phyloP scores from a whole-genome alignment of 2,113 vertebrate genomes.

The Climacteris rufus region DNA sequence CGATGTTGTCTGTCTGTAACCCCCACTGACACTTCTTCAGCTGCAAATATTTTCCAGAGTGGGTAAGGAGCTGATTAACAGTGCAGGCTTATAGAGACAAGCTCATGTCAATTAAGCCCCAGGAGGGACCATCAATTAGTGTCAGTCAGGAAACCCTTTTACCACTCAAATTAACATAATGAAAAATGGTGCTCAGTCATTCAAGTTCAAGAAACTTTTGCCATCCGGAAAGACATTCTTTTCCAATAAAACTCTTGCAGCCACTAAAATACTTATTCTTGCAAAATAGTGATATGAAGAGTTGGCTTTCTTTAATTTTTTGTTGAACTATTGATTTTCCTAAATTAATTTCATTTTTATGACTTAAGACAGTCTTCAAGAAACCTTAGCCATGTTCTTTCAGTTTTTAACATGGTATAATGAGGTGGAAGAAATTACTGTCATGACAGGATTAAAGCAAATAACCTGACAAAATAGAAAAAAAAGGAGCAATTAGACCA shows the following conservation, averaged over 20 bases:
- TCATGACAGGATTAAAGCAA: not conserved
- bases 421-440: not conserved
- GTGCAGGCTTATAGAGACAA: constrained; percentile 39
- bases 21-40: not conserved
- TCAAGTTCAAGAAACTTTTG: not conserved
- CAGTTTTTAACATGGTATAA: not conserved
- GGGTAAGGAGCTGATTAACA: constrained; percentile 26
- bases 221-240: not conserved
- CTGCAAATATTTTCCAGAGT: not conserved
- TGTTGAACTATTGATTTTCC: not conserved
- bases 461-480: not conserved
- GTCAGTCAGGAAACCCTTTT: constrained; percentile 46
- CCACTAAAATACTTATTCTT: not conserved
- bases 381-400: not conserved
- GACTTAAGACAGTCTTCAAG: not conserved
- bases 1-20: not conserved
- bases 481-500: not conserved
- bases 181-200: constrained; percentile 17
- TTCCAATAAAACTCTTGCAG: not conserved
- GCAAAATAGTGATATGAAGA: not conserved
- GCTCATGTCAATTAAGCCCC: constrained; percentile 49
- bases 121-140: constrained; percentile 61
- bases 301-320: not conserved
- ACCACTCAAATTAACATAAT: constrained; percentile 34
- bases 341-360: not conserved